Percentiles rank a stretch among this genome's conserved stretches.
Evolutionary conservation across 2,888 invertebrate species (phyloP).

Genomic region (Spisula subtruncata): DNA sequence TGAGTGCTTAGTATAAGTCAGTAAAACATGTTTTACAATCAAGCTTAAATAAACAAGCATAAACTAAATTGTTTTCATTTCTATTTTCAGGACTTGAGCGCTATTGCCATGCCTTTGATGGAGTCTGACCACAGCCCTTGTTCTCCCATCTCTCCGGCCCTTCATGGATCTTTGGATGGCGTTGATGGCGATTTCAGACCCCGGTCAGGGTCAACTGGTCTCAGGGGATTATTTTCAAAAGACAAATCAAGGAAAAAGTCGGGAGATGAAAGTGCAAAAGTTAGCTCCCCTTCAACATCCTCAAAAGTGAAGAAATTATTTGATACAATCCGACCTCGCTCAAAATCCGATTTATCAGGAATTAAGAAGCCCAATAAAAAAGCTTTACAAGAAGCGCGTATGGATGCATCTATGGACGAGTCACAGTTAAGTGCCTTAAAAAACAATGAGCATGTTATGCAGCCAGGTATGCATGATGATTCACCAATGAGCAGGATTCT

Average conservation of each 20-base stretch:
- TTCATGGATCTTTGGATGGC: constrained; percentile 70
- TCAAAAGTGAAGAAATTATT: constrained; percentile 85
- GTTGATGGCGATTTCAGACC: constrained; percentile 81
- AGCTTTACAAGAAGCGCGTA: constrained; percentile 68
- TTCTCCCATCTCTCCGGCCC: constrained; percentile 51
- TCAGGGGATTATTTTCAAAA: constrained; percentile 80
- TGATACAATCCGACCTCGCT: constrained; percentile 84
- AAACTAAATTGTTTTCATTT: neutral
- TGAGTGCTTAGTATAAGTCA: too few relatives aligned
- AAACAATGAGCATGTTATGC: constrained; percentile 58
- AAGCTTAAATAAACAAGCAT: too few relatives aligned
- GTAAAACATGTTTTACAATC: neutral
- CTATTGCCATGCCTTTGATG: constrained; percentile 86
- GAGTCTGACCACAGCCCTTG: constrained; percentile 71
- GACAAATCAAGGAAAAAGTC: constrained; percentile 81
- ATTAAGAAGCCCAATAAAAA: constrained; percentile 83
- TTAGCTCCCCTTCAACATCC: constrained; percentile 77
- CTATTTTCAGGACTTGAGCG: constrained; percentile 85
- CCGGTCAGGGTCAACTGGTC: constrained; percentile 82
- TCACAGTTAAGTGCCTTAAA: constrained; percentile 74
- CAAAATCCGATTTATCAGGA: constrained; percentile 86
- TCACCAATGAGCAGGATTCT: constrained; percentile 86
- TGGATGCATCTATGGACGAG: constrained; percentile 83
- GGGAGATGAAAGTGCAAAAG: constrained; percentile 76
- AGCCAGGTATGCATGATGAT: constrained; percentile 62